These are phyloP conservation scores for Pegea sp. DNA, from an alignment of 23 tunicate species.

Conservation along the genomic window DNA sequence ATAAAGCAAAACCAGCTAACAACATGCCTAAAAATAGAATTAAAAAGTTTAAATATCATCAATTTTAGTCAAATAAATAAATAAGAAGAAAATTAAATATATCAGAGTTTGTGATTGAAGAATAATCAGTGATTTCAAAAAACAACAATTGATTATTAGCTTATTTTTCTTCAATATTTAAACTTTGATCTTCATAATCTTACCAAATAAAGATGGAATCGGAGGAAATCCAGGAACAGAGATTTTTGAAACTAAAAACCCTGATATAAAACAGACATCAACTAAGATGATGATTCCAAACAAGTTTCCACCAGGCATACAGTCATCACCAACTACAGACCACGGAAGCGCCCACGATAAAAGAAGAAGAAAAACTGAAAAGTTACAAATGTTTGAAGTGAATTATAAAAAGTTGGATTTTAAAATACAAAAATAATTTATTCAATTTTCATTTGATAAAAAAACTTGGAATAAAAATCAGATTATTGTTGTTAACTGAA, in stretches of 20 bases:
- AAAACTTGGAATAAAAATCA: no score
- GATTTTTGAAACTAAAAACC: conserved; percentile 6
- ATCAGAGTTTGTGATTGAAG: no score
- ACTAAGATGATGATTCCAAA: conserved; percentile 13
- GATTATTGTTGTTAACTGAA: no score
- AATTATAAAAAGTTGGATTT: no score
- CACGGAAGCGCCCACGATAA: conserved; percentile 43
- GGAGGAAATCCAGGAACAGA: conserved; percentile 22
- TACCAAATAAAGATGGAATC: conserved; percentile 21
- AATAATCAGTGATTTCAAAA: no score
- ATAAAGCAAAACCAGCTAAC: conserved; percentile 12
- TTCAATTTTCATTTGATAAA: no score
- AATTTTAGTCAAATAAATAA: neutral
- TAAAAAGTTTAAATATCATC: neutral
- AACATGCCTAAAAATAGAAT: conserved; percentile 11
- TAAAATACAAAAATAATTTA: no score
- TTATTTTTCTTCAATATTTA: no score
- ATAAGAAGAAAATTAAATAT: no score
- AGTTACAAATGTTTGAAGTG: no score
- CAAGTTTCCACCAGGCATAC: conserved; percentile 23
- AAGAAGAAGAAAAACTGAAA: conserved; percentile 8
- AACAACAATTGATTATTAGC: no score
- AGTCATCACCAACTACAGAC: conserved; percentile 5
- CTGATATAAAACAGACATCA: conserved; percentile 4
- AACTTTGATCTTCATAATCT: no score